Evolutionary conservation across 2,797 vertebrate species (phyloP), one percentile per base, ranked within the genome.

Genomic region (Varecia variegata): DNA sequence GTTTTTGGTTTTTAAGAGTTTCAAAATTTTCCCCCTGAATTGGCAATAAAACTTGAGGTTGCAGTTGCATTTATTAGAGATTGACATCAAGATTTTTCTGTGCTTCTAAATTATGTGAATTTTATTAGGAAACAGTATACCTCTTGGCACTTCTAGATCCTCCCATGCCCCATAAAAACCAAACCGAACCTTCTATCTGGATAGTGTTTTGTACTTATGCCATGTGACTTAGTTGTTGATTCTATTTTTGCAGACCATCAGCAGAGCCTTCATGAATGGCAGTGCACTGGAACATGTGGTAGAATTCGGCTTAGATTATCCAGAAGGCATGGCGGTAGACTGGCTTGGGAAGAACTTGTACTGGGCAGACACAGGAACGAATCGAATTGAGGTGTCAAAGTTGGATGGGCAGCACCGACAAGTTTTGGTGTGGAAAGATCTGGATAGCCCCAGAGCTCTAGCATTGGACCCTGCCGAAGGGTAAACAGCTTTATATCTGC

Each of bases 331-430:
- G 99, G 99, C 99, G 0, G 99, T 99, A 76, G 99, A 99, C 97
- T 99, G 99, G 99, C 98, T 99, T 97, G 99, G 99, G 14, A 99
- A 99, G 98, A 99, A 99, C 98, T 97, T 99, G 95, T 99, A 99
- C 96, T 99, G 99, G 99, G 99, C 99, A 2, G 99, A 99, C 97
- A 99, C 99, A 0, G 99, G 99, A 30, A 99, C 99, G 23, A 99
- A 99, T 97, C 99, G 99, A 56, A 99, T 99, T 0, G 99, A 99
- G 96, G 99, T 99, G 95, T 99, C 99, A 62, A 99, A 99, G 94
- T 98, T 99, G 98, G 99, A 99, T 0, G 99, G 99, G 12, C 99
- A 99, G 96, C 99, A 99, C 98, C 99, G 99, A 7, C 99, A 99
- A 96, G 99, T 99, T 83, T 98, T 99, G 96, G 99, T 99, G 87